Percentiles rank a stretch among this genome's conserved stretches.
Evolutionary conservation across 2,113 vertebrate genomes (phyloP).

Genomic region (Carassius gibelio): DNA sequence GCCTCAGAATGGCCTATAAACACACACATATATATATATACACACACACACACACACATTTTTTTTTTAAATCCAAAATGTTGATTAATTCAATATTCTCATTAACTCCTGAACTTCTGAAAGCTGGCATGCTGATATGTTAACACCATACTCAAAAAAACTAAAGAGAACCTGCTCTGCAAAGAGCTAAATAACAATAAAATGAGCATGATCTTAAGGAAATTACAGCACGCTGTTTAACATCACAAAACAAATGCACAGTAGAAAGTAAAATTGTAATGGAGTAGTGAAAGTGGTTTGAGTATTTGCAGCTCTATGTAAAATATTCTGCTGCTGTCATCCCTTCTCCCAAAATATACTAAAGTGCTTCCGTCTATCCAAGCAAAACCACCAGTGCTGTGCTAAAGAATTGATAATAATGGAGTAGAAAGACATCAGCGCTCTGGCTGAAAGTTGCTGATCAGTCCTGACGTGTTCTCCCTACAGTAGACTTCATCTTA

Average conservation of each 20-base stretch:
- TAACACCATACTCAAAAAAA: not conserved
- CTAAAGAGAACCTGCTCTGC: not conserved
- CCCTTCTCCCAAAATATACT: not conserved
- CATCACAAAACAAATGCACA: not conserved
- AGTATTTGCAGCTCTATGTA: not conserved
- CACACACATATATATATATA: too few species aligned
- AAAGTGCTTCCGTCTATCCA: slow-evolving; percentile 10
- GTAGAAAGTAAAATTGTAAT: not conserved
- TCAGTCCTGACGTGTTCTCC: not conserved
- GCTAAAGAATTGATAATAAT: not conserved
- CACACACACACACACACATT: too few species aligned
- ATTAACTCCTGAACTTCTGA: not conserved
- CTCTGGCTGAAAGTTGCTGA: not conserved
- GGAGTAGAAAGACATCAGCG: not conserved
- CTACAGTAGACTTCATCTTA: not conserved
- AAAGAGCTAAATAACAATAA: slow-evolving; percentile 4
- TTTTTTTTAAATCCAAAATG: too few species aligned
- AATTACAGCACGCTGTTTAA: not conserved
- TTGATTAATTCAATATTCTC: not conserved
- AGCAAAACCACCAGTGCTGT: not conserved
- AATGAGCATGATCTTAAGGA: not conserved
- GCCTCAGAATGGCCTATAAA: not conserved
- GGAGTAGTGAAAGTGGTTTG: not conserved
- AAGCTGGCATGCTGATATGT: not conserved
- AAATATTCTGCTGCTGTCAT: not conserved